Evolutionary conservation across 2,113 vertebrate species (phyloP).

Genomic region (Blennius ocellaris): DNA sequence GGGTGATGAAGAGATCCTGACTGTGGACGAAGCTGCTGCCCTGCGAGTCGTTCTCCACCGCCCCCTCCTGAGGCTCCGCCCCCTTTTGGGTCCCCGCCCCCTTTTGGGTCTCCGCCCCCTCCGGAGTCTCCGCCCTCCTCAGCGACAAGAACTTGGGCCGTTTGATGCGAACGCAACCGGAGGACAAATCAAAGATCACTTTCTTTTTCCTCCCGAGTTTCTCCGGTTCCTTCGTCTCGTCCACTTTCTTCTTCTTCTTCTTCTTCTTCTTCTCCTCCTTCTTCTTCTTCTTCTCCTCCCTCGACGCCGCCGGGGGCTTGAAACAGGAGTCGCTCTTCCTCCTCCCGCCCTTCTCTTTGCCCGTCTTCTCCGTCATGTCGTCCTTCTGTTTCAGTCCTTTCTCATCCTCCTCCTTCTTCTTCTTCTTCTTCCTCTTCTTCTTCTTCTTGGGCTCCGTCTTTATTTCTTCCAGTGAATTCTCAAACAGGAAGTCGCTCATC

Average conservation of each 20-base stretch:
- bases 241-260: slow-evolving; percentile 45
- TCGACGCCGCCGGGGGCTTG: neutral
- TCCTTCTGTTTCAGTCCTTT: slow-evolving; percentile 50
- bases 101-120: too few species aligned
- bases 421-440: slow-evolving; percentile 43
- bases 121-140: too few species aligned
- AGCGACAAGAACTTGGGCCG: slow-evolving; percentile 13
- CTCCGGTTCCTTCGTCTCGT: slow-evolving; percentile 23
- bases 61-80: too few species aligned
- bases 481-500: too few species aligned
- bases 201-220: slow-evolving; percentile 64
- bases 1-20: slow-evolving; percentile 86
- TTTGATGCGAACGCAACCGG: slow-evolving; percentile 18
- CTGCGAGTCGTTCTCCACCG: slow-evolving; percentile 47
- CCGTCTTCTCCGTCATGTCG: slow-evolving; percentile 1
- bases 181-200: slow-evolving; percentile 70
- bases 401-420: slow-evolving; percentile 24
- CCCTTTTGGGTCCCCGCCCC: too few species aligned
- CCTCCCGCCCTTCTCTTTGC: slow-evolving; percentile 49
- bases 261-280: slow-evolving; percentile 48
- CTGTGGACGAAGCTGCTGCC: slow-evolving; percentile 69
- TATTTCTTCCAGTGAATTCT: too few species aligned
- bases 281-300: slow-evolving; percentile 50
- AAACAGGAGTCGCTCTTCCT: slow-evolving; percentile 31
- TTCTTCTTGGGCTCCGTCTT: neutral